These are phyloP conservation scores for Acheta domesticus DNA, from an alignment of 2,888 invertebrate species.

Conservation along the genomic window DNA sequence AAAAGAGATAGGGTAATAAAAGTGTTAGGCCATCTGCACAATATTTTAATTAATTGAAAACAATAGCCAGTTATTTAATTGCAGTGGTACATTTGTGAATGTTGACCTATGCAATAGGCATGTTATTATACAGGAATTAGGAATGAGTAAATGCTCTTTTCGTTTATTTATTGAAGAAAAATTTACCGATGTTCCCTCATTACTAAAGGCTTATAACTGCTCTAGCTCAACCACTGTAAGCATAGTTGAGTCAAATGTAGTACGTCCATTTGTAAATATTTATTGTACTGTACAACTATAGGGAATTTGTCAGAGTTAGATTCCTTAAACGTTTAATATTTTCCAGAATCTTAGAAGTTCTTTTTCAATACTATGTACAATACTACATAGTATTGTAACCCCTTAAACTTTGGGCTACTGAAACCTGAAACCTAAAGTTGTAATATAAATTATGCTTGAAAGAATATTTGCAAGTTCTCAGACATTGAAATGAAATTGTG, in stretches of 20 bases:
- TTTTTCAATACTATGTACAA: no score
- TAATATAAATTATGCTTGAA: not conserved
- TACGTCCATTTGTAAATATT: constrained; percentile 2
- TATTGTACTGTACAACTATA: not conserved
- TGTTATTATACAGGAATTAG: not conserved
- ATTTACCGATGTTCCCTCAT: not conserved
- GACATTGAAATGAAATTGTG: constrained; percentile 6
- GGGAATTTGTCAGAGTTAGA: constrained; percentile 2
- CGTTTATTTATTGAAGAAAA: not conserved
- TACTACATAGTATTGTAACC: not conserved
- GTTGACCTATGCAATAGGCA: constrained; percentile 6
- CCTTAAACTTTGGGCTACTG: constrained; percentile 7
- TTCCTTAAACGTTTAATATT: not conserved
- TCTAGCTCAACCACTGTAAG: constrained; percentile 18
- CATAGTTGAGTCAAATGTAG: constrained; percentile 9
- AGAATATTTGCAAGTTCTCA: not conserved
- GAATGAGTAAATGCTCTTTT: not conserved
- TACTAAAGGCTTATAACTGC: constrained; percentile 18
- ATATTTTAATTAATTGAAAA: not conserved
- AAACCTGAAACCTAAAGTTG: not conserved
- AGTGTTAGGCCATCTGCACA: constrained; percentile 4
- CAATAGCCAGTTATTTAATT: not conserved
- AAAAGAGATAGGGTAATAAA: not conserved
- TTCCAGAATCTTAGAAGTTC: not conserved
- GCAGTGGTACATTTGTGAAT: constrained; percentile 4